phyloP scores from a whole-genome alignment of 2,113 vertebrate genomes.

The Corythornis cristatus region DNA sequence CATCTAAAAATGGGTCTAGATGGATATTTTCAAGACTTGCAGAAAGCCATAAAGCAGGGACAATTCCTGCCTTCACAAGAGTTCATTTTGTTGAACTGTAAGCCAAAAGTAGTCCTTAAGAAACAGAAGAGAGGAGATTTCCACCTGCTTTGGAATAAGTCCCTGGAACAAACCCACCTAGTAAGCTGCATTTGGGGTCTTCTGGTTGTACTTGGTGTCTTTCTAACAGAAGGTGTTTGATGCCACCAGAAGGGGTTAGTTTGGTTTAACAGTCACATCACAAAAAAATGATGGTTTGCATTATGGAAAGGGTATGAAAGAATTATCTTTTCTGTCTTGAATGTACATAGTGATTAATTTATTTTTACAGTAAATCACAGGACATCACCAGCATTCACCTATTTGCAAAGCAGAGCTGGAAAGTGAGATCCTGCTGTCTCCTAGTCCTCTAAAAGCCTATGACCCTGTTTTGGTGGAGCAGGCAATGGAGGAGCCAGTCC shows the following conservation, averaged over 20 bases:
- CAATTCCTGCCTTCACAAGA: neutral
- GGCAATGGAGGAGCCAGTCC: neutral
- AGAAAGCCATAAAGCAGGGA: neutral
- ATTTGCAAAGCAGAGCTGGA: neutral
- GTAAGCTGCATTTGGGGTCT: neutral
- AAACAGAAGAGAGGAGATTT: neutral
- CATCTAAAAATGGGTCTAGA: neutral
- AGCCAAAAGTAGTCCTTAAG: neutral
- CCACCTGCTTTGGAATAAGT: neutral
- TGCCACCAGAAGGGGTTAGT: neutral
- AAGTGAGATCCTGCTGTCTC: neutral
- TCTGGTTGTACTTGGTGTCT: neutral
- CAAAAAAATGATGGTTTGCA: neutral
- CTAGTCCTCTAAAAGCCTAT: neutral
- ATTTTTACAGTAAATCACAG: neutral
- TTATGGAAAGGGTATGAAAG: neutral
- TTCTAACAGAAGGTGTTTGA: neutral
- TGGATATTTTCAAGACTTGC: neutral
- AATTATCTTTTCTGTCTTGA: neutral
- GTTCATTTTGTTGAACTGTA: neutral
- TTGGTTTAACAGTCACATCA: neutral
- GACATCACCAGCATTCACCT: neutral
- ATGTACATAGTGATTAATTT: neutral
- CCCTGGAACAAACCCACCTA: neutral
- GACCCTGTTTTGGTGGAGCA: neutral